A percentile compares a stretch with the other conserved stretches of the same genome.
These are phyloP conservation scores for Neelides sp. DNA, from an alignment of 1,140 invertebrate genomes.

Conservation along the genomic window DNA sequence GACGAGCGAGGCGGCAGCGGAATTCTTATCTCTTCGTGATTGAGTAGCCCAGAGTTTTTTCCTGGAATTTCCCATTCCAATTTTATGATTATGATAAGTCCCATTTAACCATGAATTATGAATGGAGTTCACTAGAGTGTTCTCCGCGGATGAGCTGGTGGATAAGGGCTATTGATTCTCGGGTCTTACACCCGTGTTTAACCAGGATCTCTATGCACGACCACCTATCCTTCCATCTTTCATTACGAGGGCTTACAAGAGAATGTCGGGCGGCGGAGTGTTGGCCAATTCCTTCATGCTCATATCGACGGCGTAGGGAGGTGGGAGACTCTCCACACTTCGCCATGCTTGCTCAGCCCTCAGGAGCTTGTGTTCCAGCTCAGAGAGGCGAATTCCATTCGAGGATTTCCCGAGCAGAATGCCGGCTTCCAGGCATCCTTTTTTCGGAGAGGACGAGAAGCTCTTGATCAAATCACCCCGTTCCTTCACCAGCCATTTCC, in stretches of 20 bases:
- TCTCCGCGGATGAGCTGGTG: background rate
- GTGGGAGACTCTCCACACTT: conserved; percentile 3
- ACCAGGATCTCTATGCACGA: too few relatives aligned
- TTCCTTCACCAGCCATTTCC: conserved; percentile 28
- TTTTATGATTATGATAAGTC: too few relatives aligned
- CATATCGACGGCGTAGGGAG: background rate
- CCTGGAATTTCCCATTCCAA: conserved; percentile 12
- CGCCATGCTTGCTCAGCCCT: conserved; percentile 27
- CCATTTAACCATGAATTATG: conserved; percentile 13
- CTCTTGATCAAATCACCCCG: conserved; percentile 28
- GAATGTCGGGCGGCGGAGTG: conserved; percentile 1
- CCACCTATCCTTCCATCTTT: too few relatives aligned
- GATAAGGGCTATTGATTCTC: conserved; percentile 19
- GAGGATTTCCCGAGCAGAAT: conserved; percentile 13
- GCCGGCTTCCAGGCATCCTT: background rate
- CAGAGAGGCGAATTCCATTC: conserved; percentile 24
- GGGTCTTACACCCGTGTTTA: too few relatives aligned
- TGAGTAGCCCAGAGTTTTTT: conserved; percentile 15
- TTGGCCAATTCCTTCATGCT: background rate
- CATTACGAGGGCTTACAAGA: too few relatives aligned
- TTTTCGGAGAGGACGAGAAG: conserved; percentile 20
- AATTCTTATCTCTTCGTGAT: conserved; percentile 16
- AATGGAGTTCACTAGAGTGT: too few relatives aligned
- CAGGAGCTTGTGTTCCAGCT: conserved; percentile 27
- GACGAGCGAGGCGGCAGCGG: conserved; percentile 1